Base-by-base conservation (phyloP, 2,888 invertebrate genomes). In the Euplexia lucipara region DNA sequence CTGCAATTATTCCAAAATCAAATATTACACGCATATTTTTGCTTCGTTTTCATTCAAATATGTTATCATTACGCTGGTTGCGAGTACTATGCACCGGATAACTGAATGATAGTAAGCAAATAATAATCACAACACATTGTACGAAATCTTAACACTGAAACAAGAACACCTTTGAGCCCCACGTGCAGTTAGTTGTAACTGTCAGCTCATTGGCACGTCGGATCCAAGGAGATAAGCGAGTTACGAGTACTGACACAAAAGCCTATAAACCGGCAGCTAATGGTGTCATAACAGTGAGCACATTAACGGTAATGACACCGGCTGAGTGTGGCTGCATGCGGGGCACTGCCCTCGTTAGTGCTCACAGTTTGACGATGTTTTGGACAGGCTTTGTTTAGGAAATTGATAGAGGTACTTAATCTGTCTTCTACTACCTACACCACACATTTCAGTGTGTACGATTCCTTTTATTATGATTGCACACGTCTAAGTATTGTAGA, bases 291-390 rank as follows among this genome's bases (percentile, higher is more conserved):
- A 68, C 79, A 57, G 32, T 35, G 74, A 26, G 47, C 47, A 42
- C 79, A 79, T 79, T 79, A 75, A 42, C 48, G 41, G 34, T 75
- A 68, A 74, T 75, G 71, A 64, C 42, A 30, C 20, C n/a, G 30
- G 12, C 63, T 9, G 45, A 45, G 61, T 26, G 61, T 7, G 30
- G 42, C 48, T 75, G 70, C 76, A 42, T 12, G 30, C 54, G 9
- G 54, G 26, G 26, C 65, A 22, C 10, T 18, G 65, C 18, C 64
- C 78, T 72, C 54, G 51, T 47, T 51, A 51, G 0, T 37, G 41
- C 22, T 20, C 18, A n/a, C 20, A n/a, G 60, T 26, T 12, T 14
- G 9, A 39, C 32, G 9, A n/a, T 39, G 20, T 39, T 52, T 45
- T 16, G 9, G 20, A 39, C 12, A 30, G 14, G 52, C 44, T 34